Percentiles rank a stretch among this genome's conserved stretches.
phyloP scores from a whole-genome alignment of 2,113 vertebrate genomes.

The Charina bottae region DNA sequence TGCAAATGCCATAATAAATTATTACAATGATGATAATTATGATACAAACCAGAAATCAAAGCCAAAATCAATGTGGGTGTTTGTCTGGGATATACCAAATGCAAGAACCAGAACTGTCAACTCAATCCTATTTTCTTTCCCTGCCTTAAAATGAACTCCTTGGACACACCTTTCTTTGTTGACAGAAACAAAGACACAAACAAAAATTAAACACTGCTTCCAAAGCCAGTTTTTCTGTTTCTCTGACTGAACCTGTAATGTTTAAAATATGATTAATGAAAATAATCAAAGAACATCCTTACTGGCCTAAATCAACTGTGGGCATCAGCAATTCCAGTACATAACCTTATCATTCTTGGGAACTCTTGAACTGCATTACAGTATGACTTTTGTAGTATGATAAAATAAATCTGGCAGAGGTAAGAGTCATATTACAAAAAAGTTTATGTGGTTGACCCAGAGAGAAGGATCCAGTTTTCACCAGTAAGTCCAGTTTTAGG shows the following conservation, averaged over 20 bases:
- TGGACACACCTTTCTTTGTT: slow-evolving; percentile 17
- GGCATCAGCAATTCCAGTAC: not conserved
- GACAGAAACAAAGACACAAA: not conserved
- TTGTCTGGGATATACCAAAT: not conserved
- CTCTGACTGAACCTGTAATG: not conserved
- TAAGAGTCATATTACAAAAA: not conserved
- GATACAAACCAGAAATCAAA: not conserved
- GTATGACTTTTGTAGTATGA: not conserved
- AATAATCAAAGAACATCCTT: not conserved
- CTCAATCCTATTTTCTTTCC: not conserved
- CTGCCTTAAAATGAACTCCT: slow-evolving; percentile 1
- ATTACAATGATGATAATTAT: not conserved
- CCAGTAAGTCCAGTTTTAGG: not conserved
- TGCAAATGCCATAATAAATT: not conserved
- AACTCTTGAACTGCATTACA: not conserved
- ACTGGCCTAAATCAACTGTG: not conserved
- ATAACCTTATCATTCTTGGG: not conserved
- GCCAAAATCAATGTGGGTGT: not conserved
- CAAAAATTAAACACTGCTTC: slow-evolving; percentile 3
- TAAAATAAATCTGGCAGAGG: not conserved
- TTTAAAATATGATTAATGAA: not conserved
- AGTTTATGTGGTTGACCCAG: not conserved
- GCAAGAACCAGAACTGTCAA: not conserved
- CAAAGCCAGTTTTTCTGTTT: slow-evolving; percentile 13
- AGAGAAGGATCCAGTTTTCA: not conserved